Base-by-base conservation (phyloP, 2,797 vertebrate genomes). In the Meda fulgida region DNA sequence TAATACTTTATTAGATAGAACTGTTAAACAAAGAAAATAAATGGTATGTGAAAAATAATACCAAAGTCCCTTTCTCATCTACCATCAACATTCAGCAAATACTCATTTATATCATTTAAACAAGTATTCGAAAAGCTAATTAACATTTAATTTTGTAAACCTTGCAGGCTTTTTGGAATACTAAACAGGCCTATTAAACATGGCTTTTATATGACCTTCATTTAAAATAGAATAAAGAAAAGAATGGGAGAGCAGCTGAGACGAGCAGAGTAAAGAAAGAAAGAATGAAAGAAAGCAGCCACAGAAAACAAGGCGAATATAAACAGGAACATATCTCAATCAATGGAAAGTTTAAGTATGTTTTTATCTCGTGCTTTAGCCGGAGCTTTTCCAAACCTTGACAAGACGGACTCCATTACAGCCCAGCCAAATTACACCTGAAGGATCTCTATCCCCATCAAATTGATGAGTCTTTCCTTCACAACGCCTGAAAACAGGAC, bases 281-380 rank as follows among this genome's bases (percentile, higher is more conserved):
- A 40, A 67, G 29, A 83, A 71, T 5, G 73, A 34, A 29, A 81
- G 78, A 43, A 46, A 83, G 77, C 43, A 63, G 82, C 14, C 14
- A 18, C 14, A 65, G 6, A 31, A 31, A 65, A 18, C 14, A 65
- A 65, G 60, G 53, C 23, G 63, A 82, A 82, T 84, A 71, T 72
- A 71, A 83, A 53, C 46, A 38, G 29, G 19, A 63, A 72, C 80
- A 73, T 63, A 43, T 73, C 69, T 82, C 55, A 34, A 82, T 82
- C 80, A 73, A 23, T 21, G 29, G 40, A 70, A 29, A 73, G 55
- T 48, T 65, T 65, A 75, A 65, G 70, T 31, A 43, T 73, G 70
- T 75, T 83, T 83, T 38, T n/a, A 75, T 65, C 40, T 75, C 46
- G 18, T 31, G 67, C 48, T 40, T 36, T 36, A 60, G 14, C 29